phyloP scores from a whole-genome alignment of 2,888 invertebrate species.

The Cryptophagus acutangulus region DNA sequence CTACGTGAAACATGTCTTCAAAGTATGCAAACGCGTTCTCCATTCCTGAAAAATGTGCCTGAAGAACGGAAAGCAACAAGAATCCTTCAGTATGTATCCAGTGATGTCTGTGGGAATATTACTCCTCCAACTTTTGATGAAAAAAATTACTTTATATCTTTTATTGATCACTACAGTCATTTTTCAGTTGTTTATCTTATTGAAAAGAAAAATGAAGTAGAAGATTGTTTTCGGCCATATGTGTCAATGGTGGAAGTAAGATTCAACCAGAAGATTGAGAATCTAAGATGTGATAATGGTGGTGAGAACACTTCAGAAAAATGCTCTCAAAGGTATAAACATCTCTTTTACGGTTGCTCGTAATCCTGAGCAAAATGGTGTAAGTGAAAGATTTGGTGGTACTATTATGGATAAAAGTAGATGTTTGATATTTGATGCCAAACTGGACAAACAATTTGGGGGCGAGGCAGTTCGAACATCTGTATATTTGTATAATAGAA shows the following conservation, averaged over 20 bases:
- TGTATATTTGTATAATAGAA: conserved; percentile 21
- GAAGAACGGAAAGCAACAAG: too few species aligned
- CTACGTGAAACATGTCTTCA: too few species aligned
- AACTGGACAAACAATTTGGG: conserved; percentile 25
- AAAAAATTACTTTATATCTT: too few species aligned
- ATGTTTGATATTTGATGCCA: conserved; percentile 25
- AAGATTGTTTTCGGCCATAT: conserved; percentile 26
- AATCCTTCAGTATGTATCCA: too few species aligned
- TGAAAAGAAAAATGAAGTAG: too few species aligned
- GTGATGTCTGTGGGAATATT: too few species aligned
- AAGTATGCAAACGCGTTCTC: too few species aligned
- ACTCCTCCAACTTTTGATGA: too few species aligned
- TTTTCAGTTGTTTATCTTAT: too few species aligned
- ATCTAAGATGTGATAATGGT: conserved; percentile 29
- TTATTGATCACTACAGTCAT: too few species aligned
- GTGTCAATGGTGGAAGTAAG: conserved; percentile 15
- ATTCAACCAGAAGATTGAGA: conserved; percentile 22
- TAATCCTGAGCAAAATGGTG: conserved; percentile 31
- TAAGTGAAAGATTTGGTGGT: conserved; percentile 30
- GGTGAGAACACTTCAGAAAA: conserved; percentile 25
- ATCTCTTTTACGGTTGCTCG: conserved; percentile 25
- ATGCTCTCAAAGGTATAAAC: conserved; percentile 22
- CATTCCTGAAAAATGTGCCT: too few species aligned
- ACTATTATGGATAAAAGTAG: conserved; percentile 31
- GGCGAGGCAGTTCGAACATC: conserved; percentile 23